These are phyloP conservation scores for Cephalopterus ornatus DNA, from an alignment of 2,113 vertebrate species.

Conservation along the genomic window DNA sequence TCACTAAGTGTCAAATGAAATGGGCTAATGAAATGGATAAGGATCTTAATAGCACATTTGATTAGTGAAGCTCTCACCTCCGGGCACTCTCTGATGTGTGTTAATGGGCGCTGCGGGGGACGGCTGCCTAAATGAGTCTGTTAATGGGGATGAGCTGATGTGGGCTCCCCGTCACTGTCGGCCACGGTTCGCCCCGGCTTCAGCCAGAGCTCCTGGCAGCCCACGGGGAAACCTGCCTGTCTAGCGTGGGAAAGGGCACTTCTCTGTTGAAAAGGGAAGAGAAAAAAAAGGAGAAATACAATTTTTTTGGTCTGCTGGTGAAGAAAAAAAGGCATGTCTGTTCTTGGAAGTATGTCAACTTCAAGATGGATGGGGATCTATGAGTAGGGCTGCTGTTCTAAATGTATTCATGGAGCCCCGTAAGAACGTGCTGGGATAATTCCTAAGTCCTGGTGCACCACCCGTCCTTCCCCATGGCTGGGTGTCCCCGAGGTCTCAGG, in stretches of 20 bases:
- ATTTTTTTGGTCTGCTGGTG: neutral
- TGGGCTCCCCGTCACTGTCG: neutral
- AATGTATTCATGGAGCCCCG: neutral
- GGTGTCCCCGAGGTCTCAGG: neutral
- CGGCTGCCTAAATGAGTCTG: neutral
- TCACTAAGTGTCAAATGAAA: conserved; percentile 22
- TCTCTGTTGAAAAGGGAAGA: too few species aligned
- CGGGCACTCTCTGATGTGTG: neutral
- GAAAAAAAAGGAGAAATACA: neutral
- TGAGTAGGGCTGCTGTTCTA: neutral
- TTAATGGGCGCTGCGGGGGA: conserved; percentile 10
- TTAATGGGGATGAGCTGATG: neutral
- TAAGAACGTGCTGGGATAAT: rapidly evolving
- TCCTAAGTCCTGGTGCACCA: rapidly evolving
- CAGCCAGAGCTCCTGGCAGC: neutral
- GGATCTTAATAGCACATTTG: conserved; percentile 41
- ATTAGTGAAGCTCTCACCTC: conserved; percentile 34
- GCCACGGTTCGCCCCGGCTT: rapidly evolving
- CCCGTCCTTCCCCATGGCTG: neutral
- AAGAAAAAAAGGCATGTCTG: rapidly evolving
- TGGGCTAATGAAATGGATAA: conserved; percentile 38
- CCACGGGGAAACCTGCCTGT: neutral
- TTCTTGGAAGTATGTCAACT: neutral
- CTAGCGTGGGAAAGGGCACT: neutral
- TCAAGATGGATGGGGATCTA: neutral